Evolutionary conservation across 1,140 invertebrate species (phyloP).

Genomic region (Pararge aegeria): DNA sequence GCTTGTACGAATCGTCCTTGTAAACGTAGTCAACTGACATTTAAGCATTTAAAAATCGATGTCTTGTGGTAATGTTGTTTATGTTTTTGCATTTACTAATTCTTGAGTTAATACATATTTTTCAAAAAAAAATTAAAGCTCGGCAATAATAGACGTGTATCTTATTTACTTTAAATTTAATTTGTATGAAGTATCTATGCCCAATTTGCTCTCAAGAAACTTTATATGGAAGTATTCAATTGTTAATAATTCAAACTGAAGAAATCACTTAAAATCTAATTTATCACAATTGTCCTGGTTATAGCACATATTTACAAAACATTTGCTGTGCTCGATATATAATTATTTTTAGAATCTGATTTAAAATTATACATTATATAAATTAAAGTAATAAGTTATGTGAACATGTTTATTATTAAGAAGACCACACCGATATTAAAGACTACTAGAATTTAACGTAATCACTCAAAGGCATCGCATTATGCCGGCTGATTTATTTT

Average conservation of each 20-base stretch:
- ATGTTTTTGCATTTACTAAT: too few relatives aligned
- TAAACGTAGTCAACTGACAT: too few relatives aligned
- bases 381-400: slow-evolving; percentile 63
- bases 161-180: background rate
- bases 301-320: slow-evolving; percentile 64
- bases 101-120: background rate
- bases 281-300: slow-evolving; percentile 76
- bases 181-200: slow-evolving; percentile 4
- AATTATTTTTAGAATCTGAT: slow-evolving; percentile 52
- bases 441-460: slow-evolving; percentile 69
- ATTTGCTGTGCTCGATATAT: slow-evolving; percentile 61
- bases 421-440: slow-evolving; percentile 76
- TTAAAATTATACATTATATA: slow-evolving; percentile 51
- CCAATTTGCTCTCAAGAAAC: slow-evolving; percentile 10
- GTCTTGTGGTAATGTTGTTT: too few relatives aligned
- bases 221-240: slow-evolving; percentile 21
- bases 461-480: slow-evolving; percentile 56
- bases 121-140: background rate
- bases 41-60: too few relatives aligned
- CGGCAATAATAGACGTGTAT: background rate
- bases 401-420: slow-evolving; percentile 68
- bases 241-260: slow-evolving; percentile 38
- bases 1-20: too few relatives aligned
- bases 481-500: slow-evolving; percentile 14
- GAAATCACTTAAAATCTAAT: slow-evolving; percentile 63